phyloP scores from a whole-genome alignment of 2,113 vertebrate species.

The Suncus etruscus region DNA sequence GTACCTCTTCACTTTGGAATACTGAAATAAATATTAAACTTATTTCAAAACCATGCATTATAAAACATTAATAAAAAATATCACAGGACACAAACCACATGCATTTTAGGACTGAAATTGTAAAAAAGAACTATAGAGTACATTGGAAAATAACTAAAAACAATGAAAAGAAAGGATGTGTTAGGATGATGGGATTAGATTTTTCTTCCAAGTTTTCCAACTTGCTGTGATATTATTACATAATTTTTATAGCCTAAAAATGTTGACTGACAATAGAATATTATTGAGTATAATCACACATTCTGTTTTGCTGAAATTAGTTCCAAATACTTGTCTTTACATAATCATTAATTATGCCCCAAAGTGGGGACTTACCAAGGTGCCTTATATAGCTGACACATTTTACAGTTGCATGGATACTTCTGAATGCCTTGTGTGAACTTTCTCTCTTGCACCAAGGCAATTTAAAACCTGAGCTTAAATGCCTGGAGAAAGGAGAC shows the following conservation, averaged over 20 bases:
- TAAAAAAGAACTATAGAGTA: neutral
- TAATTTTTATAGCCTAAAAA: slow-evolving; percentile 24
- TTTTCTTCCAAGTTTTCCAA: neutral
- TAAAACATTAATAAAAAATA: slow-evolving; percentile 28
- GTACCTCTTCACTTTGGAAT: neutral
- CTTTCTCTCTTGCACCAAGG: neutral
- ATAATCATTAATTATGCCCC: neutral
- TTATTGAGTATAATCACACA: neutral
- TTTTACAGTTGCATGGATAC: neutral
- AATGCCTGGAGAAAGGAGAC: neutral
- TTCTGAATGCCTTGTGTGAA: neutral
- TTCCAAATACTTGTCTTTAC: neutral
- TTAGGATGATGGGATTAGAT: neutral
- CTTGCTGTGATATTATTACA: neutral
- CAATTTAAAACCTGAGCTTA: slow-evolving; percentile 18
- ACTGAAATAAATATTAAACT: neutral
- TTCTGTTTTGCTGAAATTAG: neutral
- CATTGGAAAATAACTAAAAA: slow-evolving; percentile 8
- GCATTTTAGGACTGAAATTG: neutral
- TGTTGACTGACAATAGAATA: neutral
- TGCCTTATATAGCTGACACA: neutral
- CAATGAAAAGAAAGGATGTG: neutral
- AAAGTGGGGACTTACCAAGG: neutral
- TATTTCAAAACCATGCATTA: neutral
- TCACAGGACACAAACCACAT: neutral